Evolutionary conservation across 2,113 vertebrate genomes (phyloP).

Genomic region (Trichomycterus rosablanca): DNA sequence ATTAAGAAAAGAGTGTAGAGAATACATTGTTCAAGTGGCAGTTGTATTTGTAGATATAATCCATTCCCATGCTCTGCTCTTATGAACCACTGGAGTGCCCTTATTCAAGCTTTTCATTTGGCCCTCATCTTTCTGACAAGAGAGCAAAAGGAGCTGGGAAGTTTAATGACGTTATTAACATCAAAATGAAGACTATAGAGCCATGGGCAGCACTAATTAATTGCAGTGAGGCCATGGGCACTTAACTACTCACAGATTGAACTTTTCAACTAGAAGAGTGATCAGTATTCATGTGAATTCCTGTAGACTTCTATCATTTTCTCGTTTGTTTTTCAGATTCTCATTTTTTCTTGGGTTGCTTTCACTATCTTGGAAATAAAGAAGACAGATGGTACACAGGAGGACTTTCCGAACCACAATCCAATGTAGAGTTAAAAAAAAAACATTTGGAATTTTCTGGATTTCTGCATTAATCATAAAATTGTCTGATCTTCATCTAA

Average conservation of each 20-base stretch:
- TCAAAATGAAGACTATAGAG: constrained; percentile 37
- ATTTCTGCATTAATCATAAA: too few species aligned
- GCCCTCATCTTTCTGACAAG: constrained; percentile 25
- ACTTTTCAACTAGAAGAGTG: constrained; percentile 28
- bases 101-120: constrained; percentile 23
- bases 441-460: too few species aligned
- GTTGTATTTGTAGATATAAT: too few species aligned
- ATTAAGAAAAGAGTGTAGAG: too few species aligned
- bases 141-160: constrained; percentile 24
- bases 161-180: constrained; percentile 41
- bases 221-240: constrained; percentile 28
- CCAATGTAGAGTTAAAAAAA: too few species aligned
- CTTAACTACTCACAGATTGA: constrained; percentile 6
- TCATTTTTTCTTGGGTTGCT: constrained; percentile 8
- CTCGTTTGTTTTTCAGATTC: constrained; percentile 1
- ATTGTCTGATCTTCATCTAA: too few species aligned
- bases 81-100: constrained; percentile 10
- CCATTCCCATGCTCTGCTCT: background rate
- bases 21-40: too few species aligned
- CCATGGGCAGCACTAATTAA: constrained; percentile 35
- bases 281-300: constrained; percentile 32
- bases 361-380: too few species aligned
- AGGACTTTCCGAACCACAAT: too few species aligned
- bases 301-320: constrained; percentile 27
- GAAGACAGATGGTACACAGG: too few species aligned